Evolutionary conservation across 2,797 vertebrate species (phyloP).

Genomic region (Mormyrus hasselquistii): DNA sequence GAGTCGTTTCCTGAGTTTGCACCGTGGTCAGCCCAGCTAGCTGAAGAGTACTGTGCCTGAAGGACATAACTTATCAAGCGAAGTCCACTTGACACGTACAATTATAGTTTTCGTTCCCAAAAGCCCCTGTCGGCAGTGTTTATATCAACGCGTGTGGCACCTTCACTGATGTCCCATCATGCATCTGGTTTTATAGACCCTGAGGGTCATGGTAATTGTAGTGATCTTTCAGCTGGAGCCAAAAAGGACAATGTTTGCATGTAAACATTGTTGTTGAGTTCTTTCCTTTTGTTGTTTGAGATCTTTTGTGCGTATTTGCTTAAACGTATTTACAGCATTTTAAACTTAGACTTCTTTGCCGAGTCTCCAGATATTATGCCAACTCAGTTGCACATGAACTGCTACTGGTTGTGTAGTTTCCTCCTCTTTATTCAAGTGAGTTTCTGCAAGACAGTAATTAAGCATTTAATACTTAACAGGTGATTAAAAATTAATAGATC

Average conservation of each 20-base stretch:
- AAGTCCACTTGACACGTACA: background rate
- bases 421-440: background rate
- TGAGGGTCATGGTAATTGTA: background rate
- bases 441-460: background rate
- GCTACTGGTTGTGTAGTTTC: background rate
- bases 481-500: background rate
- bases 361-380: background rate
- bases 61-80: background rate
- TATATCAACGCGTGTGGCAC: background rate
- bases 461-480: background rate
- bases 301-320: background rate
- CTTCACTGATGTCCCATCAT: background rate
- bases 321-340: background rate
- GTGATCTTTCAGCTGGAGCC: background rate
- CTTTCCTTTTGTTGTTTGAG: background rate
- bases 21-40: background rate
- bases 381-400: background rate
- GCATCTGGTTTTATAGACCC: background rate
- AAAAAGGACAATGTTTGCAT: background rate
- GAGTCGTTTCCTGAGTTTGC: background rate
- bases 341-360: background rate
- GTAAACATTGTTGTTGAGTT: background rate
- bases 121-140: slow-evolving; percentile 9
- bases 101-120: slow-evolving; percentile 12
- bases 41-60: background rate